These are phyloP conservation scores for Clusia tigrina DNA, from an alignment of 2,888 invertebrate genomes.

Conservation along the genomic window DNA sequence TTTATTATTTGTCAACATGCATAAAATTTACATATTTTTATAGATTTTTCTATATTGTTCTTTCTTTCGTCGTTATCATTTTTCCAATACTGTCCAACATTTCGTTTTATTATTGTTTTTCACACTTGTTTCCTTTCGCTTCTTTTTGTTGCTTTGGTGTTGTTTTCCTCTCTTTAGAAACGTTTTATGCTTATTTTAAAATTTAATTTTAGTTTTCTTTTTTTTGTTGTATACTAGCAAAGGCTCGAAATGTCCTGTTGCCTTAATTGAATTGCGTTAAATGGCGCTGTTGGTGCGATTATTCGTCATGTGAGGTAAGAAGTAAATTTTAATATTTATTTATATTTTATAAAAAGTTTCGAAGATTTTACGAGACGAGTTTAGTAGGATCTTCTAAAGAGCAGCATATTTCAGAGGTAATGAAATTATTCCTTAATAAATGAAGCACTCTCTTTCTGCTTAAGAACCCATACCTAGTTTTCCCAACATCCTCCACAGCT, in stretches of 20 bases:
- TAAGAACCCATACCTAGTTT: too few relatives aligned
- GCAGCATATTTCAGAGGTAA: too few relatives aligned
- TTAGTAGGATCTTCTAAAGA: too few relatives aligned
- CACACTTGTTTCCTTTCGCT: neutral
- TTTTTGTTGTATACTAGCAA: neutral
- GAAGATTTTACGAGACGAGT: too few relatives aligned
- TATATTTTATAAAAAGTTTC: too few relatives aligned
- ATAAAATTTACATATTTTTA: slow-evolving; percentile 1
- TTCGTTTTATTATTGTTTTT: slow-evolving; percentile 7
- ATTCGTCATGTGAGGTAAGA: neutral
- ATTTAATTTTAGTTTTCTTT: neutral
- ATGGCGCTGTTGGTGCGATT: slow-evolving; percentile 7
- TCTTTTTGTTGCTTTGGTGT: slow-evolving; percentile 9
- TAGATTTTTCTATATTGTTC: neutral
- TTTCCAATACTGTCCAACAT: neutral
- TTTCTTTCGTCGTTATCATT: neutral
- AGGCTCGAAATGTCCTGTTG: neutral
- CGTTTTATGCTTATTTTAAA: neutral
- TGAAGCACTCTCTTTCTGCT: too few relatives aligned
- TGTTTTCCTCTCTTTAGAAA: neutral
- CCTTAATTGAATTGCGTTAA: slow-evolving; percentile 2
- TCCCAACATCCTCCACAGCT: too few relatives aligned
- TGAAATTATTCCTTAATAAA: too few relatives aligned
- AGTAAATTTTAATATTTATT: neutral
- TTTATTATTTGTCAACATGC: slow-evolving; percentile 11